These are phyloP conservation scores for Chrysolina americana DNA, from an alignment of 2,888 invertebrate species.

Conservation along the genomic window DNA sequence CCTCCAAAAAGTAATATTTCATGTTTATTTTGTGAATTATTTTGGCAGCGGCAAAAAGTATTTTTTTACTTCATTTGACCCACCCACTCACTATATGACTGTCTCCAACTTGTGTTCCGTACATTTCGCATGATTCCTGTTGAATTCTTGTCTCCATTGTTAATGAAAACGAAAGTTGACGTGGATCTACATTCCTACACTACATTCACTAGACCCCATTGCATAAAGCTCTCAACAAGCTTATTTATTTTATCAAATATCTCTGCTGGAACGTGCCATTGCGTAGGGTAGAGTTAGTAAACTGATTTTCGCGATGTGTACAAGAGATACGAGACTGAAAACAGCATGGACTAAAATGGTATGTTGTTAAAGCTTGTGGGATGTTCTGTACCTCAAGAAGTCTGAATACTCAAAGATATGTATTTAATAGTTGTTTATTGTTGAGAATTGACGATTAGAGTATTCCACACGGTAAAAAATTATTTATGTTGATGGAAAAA, in stretches of 20 bases:
- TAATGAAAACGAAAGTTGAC: neutral
- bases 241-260: neutral
- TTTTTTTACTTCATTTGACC: no score
- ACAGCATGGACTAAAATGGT: slow-evolving; percentile 13
- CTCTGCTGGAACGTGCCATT: neutral
- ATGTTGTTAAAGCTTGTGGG: slow-evolving; percentile 8
- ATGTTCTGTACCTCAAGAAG: no score
- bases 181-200: neutral
- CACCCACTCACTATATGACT: no score
- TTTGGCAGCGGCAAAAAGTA: no score
- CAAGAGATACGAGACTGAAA: slow-evolving; percentile 4
- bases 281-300: slow-evolving; percentile 12
- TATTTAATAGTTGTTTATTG: no score
- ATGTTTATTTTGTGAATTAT: no score
- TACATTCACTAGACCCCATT: neutral
- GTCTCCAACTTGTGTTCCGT: neutral
- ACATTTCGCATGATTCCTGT: neutral
- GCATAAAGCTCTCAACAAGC: neutral
- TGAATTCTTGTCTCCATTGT: neutral
- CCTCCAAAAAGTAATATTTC: no score
- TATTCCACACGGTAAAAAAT: no score
- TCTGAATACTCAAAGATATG: no score
- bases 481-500: no score
- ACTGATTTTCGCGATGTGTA: slow-evolving; percentile 12
- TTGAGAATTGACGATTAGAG: no score